Evolutionary conservation across 1,140 invertebrate species (phyloP).

Genomic region (Procambarus virginalis): DNA sequence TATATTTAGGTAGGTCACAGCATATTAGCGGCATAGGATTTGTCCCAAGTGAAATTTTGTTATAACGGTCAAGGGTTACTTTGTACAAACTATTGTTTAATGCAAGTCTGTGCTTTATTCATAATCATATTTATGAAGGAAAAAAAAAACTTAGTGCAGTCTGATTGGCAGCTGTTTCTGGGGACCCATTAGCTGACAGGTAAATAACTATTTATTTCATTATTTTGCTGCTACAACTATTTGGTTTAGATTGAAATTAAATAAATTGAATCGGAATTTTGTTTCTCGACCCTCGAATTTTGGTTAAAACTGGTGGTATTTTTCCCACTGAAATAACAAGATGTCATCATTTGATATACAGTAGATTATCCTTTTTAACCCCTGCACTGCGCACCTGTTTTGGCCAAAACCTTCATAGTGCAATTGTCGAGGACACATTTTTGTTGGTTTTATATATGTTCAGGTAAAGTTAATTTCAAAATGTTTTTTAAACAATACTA

Average conservation of each 20-base stretch:
- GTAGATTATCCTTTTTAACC: no score
- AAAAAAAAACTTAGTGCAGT: slow-evolving; percentile 1
- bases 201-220: slow-evolving; percentile 27
- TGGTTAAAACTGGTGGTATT: no score
- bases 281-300: not conserved
- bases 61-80: not conserved
- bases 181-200: slow-evolving; percentile 23
- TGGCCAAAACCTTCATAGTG: no score
- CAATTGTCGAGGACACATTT: no score
- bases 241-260: slow-evolving; percentile 23
- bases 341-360: no score
- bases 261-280: slow-evolving; percentile 10
- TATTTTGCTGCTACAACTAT: slow-evolving; percentile 32
- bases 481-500: no score
- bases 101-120: not conserved
- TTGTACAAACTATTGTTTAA: slow-evolving; percentile 28
- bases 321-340: no score
- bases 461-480: no score
- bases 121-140: not conserved
- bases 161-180: slow-evolving; percentile 14
- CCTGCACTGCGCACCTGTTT: no score
- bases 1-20: not conserved
- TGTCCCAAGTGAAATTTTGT: slow-evolving; percentile 14
- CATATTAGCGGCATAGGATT: slow-evolving; percentile 8
- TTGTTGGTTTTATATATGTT: no score